phyloP scores from a whole-genome alignment of 2,113 vertebrate species.

The Callospermophilus lateralis region DNA sequence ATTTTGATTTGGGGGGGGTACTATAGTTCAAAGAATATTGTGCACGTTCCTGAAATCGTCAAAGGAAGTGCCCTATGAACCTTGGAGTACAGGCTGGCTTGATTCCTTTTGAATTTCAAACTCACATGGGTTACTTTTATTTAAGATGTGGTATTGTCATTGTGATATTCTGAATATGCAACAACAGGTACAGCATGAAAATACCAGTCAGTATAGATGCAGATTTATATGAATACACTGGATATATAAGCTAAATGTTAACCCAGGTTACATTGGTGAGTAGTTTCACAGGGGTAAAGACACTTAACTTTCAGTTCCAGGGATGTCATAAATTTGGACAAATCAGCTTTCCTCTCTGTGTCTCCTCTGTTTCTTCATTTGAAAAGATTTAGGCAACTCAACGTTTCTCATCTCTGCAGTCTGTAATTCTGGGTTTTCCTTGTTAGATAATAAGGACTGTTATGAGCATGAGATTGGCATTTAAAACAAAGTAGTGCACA shows the following conservation, averaged over 20 bases:
- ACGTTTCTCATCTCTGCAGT: background rate
- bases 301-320: background rate
- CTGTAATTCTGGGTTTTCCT: background rate
- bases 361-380: background rate
- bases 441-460: background rate
- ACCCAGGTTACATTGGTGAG: background rate
- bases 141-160: background rate
- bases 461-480: background rate
- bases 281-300: accelerated
- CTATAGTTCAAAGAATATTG: background rate
- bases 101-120: background rate
- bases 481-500: background rate
- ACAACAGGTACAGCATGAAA: background rate
- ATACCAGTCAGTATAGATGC: background rate
- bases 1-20: background rate
- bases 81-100: background rate
- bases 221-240: background rate
- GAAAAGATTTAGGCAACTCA: background rate
- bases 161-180: background rate
- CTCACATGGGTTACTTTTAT: background rate
- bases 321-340: background rate
- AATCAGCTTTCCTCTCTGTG: background rate
- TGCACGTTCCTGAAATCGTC: background rate
- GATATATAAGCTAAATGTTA: background rate
- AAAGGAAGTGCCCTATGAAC: background rate